Evolutionary conservation across 2,888 invertebrate species (phyloP), one percentile per base, ranked within the genome.

Genomic region (Invenusta paracnida): DNA sequence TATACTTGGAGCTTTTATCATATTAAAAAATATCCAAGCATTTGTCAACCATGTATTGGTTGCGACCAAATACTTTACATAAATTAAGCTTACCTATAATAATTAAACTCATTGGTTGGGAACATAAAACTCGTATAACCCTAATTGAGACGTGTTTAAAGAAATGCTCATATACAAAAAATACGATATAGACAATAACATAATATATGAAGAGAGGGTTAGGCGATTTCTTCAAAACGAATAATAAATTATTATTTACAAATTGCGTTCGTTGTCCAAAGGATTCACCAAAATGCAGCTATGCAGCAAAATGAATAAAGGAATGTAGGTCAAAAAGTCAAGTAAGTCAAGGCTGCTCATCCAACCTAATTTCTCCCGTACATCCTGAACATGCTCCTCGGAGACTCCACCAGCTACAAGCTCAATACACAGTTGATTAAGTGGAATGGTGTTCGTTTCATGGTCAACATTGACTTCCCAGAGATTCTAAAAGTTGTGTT

Each of bases 221-320:
- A n/a, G n/a, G n/a, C n/a, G n/a, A n/a, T n/a, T n/a, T n/a, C n/a
- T n/a, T n/a, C n/a, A n/a, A n/a, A n/a, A n/a, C n/a, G n/a, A n/a
- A n/a, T n/a, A n/a, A n/a, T n/a, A n/a, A n/a, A n/a, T 48, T 48
- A 48, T 11, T 48, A 11, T 48, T 48, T 48, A 84, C 25, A 84
- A 84, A 67, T 66, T 85, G 31, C 89, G 85, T 0, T 87, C 86
- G 85, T 89, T 89, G 87, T 89, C 89, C 30, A 91, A 87, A 1
- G 91, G 91, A 88, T 91, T 90, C 28, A 87, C 86, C 11, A 91
- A 89, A 0, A 91, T 90, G 5, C 90, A 89, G 85, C 89, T 88
- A 85, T 91, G 91, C 31, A 91, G 90, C 89, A 90, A 89, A 31
- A 91, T 89, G 87, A 91, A 91, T 27, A 91, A 87, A 0, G 91